Evolutionary conservation across 2,113 vertebrate genomes (phyloP).

Genomic region (Typhlomys cinereus): DNA sequence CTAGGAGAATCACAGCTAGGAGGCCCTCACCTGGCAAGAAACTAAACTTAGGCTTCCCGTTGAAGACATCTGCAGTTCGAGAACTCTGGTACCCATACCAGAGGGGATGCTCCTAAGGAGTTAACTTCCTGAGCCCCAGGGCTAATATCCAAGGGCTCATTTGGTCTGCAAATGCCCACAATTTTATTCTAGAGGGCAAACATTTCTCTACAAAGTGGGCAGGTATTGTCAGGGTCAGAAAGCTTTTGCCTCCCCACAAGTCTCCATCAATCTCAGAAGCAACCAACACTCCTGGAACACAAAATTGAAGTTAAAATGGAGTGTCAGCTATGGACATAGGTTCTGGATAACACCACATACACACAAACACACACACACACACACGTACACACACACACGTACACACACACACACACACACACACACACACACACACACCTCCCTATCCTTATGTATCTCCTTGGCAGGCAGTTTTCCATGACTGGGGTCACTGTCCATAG

Average conservation of each 20-base stretch:
- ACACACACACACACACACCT: background rate
- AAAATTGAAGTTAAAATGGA: background rate
- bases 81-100: background rate
- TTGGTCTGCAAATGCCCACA: background rate
- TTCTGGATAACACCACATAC: background rate
- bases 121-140: background rate
- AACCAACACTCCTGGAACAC: background rate
- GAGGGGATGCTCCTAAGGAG: background rate
- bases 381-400: background rate
- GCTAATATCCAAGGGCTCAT: background rate
- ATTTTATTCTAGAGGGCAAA: background rate
- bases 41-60: background rate
- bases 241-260: background rate
- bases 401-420: background rate
- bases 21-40: background rate
- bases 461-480: accelerated
- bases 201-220: background rate
- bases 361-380: background rate
- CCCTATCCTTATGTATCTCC: background rate
- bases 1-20: background rate
- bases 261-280: background rate
- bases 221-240: accelerated
- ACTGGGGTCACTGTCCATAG: background rate
- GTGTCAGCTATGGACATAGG: no score
- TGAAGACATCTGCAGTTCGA: background rate